A percentile compares a stretch with the other conserved stretches of the same genome.
Conservation (phyloP, 1,140 invertebrate genomes). For the Trachymyrmex septentrionalis region DNA sequence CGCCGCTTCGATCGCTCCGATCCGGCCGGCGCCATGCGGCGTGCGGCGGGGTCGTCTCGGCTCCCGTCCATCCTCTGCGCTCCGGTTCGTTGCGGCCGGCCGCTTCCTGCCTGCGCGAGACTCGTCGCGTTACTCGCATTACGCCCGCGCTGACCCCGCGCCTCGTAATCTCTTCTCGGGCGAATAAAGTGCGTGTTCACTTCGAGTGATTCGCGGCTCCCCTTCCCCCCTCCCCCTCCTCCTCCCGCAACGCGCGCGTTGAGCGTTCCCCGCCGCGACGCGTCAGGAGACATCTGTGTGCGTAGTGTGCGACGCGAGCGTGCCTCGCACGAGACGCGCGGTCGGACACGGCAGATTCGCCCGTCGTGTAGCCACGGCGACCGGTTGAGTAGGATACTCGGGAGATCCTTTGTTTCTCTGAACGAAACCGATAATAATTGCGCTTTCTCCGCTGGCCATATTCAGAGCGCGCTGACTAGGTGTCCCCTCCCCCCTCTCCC, state of each 20-base stretch:
- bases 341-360: neutral
- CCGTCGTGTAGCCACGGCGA: neutral
- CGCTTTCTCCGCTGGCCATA: neutral
- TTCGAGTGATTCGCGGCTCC: neutral
- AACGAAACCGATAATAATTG: neutral
- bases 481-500: neutral
- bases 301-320: neutral
- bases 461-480: neutral
- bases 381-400: neutral
- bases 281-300: conserved; percentile 20
- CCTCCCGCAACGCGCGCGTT: neutral
- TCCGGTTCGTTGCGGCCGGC: too few species aligned
- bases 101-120: too few species aligned
- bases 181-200: conserved; percentile 27
- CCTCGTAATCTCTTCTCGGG: neutral
- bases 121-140: neutral
- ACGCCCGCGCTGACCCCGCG: neutral
- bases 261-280: neutral
- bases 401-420: neutral
- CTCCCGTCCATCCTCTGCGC: too few species aligned
- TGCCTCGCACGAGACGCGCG: neutral
- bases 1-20: neutral
- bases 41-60: too few species aligned
- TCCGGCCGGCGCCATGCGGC: too few species aligned
- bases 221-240: neutral